These are phyloP conservation scores for Alethe castanea DNA, from an alignment of 2,113 vertebrate species.

Conservation along the genomic window DNA sequence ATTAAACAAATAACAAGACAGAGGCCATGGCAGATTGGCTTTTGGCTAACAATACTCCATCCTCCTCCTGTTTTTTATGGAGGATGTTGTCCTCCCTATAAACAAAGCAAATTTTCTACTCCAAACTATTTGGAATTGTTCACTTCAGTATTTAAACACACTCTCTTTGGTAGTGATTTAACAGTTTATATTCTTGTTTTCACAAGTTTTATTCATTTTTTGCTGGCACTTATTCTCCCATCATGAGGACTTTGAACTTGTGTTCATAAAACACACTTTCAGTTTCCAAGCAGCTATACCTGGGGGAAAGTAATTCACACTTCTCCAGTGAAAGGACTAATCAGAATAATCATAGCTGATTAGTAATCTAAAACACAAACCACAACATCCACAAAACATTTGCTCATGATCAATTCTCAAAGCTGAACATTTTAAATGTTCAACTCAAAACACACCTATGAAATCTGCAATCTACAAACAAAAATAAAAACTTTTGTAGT, in stretches of 20 bases:
- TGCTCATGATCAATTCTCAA: background rate
- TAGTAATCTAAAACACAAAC: background rate
- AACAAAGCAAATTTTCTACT: background rate
- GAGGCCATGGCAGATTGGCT: background rate
- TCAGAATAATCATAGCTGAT: background rate
- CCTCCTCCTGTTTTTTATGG: background rate
- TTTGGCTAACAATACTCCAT: background rate
- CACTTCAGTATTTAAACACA: background rate
- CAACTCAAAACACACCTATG: background rate
- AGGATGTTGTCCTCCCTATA: background rate
- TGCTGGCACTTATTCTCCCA: background rate
- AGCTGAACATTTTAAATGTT: background rate
- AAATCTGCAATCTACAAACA: background rate
- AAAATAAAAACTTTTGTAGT: background rate
- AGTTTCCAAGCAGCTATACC: background rate
- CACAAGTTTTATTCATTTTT: background rate
- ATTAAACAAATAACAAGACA: background rate
- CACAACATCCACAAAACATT: background rate
- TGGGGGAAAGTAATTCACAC: background rate
- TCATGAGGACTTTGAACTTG: background rate
- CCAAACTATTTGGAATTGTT: background rate
- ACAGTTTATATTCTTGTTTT: background rate
- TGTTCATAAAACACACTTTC: background rate
- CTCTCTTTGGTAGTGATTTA: background rate
- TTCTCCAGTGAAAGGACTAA: background rate